Evolutionary conservation across 2,797 vertebrate species (phyloP).

Genomic region (Pelochelys cantorii): DNA sequence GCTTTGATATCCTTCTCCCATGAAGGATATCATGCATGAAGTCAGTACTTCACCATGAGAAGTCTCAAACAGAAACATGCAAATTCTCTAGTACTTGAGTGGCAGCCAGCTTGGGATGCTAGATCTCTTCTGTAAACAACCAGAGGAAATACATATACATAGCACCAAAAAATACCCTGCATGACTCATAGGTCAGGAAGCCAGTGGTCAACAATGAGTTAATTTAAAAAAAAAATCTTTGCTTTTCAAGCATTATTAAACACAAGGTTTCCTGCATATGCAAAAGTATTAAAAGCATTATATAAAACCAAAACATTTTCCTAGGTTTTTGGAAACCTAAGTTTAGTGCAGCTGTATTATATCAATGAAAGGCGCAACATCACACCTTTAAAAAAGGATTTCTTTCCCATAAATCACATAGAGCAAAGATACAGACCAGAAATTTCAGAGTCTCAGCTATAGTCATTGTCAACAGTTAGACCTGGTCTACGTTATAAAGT

Average conservation of each 20-base stretch:
- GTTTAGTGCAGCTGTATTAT: background rate
- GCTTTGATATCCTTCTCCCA: background rate
- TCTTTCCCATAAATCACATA: background rate
- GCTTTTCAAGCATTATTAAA: background rate
- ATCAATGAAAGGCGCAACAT: background rate
- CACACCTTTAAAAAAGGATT: background rate
- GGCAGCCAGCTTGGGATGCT: background rate
- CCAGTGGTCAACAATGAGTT: background rate
- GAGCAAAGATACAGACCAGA: background rate
- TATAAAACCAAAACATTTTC: background rate
- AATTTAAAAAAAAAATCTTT: background rate
- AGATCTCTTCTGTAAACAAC: background rate
- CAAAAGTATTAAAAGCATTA: background rate
- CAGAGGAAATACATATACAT: background rate
- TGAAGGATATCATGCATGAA: background rate
- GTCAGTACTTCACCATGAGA: too few species aligned
- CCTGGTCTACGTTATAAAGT: background rate
- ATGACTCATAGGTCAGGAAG: background rate
- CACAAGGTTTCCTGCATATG: background rate
- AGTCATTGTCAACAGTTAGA: background rate
- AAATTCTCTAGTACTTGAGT: background rate
- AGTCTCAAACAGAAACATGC: background rate
- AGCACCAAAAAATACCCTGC: background rate
- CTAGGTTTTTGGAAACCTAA: background rate
- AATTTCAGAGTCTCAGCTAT: background rate